A percentile compares a stretch with the other conserved stretches of the same genome.
Conservation (phyloP, 2,888 invertebrate genomes). For the Lochmaea capreae region DNA sequence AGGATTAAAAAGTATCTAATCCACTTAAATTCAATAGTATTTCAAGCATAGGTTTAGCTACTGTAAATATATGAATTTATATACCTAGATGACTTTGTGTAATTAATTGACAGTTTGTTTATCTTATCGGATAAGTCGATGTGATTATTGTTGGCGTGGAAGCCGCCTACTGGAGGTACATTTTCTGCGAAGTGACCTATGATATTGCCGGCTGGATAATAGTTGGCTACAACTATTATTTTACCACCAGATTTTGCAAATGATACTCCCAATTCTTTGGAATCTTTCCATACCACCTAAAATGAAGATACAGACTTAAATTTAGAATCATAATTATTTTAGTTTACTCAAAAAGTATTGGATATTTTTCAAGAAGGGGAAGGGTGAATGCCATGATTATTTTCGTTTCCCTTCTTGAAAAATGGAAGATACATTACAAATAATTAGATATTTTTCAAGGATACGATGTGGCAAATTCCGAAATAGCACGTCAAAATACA, state of each 20-base stretch:
- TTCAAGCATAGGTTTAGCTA: not conserved
- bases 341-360: too few species aligned
- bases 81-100: constrained; percentile 18
- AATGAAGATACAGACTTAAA: not conserved
- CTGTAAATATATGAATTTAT: not conserved
- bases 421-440: too few species aligned
- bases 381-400: too few species aligned
- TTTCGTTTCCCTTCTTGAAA: too few species aligned
- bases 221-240: constrained; percentile 88
- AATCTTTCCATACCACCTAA: constrained; percentile 81
- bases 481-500: too few species aligned
- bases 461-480: too few species aligned
- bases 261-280: constrained; percentile 80
- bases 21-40: not conserved
- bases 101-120: constrained; percentile 60
- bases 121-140: constrained; percentile 54
- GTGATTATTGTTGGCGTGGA: constrained; percentile 61
- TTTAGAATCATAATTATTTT: not conserved
- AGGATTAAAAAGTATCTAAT: not conserved
- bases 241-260: constrained; percentile 76
- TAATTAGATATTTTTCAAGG: too few species aligned
- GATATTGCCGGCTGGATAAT: constrained; percentile 87
- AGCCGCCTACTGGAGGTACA: constrained; percentile 72
- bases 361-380: too few species aligned
- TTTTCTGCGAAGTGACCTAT: constrained; percentile 78